phyloP scores from a whole-genome alignment of 2,888 invertebrate genomes.

The Melikaiella ostensackeni region DNA sequence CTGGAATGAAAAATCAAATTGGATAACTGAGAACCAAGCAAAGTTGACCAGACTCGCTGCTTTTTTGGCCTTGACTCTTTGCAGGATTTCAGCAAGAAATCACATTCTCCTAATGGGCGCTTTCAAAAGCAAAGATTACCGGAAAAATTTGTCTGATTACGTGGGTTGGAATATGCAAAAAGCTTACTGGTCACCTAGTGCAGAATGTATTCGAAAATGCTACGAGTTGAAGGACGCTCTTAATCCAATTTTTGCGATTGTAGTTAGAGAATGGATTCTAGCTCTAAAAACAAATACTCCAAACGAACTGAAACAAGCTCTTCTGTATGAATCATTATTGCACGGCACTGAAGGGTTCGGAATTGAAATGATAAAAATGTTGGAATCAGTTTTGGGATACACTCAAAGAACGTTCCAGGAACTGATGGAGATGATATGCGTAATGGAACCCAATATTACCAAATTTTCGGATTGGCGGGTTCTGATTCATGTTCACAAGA shows the following conservation, averaged over 20 bases:
- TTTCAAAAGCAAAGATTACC: neutral
- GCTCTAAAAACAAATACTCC: neutral
- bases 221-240: neutral
- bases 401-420: neutral
- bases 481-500: neutral
- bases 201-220: neutral
- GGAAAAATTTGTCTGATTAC: neutral
- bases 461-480: neutral
- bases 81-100: slow-evolving; percentile 2
- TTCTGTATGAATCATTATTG: neutral
- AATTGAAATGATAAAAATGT: neutral
- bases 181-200: neutral
- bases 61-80: neutral
- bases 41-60: neutral
- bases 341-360: neutral
- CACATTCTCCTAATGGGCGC: neutral
- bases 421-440: neutral
- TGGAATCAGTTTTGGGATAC: neutral
- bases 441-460: neutral
- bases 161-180: neutral
- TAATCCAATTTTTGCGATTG: neutral
- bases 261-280: neutral
- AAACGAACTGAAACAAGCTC: neutral
- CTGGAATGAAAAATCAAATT: neutral
- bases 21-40: neutral